Evolutionary conservation across 2,113 vertebrate genomes (phyloP), one percentile per base, ranked within the genome.

Genomic region (Puffinus mauretanicus): DNA sequence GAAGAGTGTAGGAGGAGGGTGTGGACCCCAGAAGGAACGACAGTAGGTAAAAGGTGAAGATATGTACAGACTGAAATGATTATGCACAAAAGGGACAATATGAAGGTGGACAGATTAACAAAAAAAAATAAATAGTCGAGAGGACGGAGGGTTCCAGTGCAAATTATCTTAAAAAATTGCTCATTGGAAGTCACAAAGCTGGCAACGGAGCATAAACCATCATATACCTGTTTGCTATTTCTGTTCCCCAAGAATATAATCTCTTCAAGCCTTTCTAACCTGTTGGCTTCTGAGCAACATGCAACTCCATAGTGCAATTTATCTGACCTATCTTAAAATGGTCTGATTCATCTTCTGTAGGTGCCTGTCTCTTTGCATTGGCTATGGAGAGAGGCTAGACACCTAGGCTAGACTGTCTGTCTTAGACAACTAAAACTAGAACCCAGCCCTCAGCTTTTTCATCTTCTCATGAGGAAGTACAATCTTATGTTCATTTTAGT

Each of bases 1-100:
- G 57, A 51, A 57, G 46, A 19, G 55, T 30, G 95, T 76, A 69
- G 92, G 90, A 97, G 92, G 92, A 97, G 85, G 88, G 95, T 79
- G 92, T 91, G 88, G 30, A 83, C 62, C 76, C 78, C 72, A 69
- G 44, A 18, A 85, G 86, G 69, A 47, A 76, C 10, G 7, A 19
- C n/a, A 88, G 67, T 60, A 2, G 60, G 88, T n/a, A 27, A 89
- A 65, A 96, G 82, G 94, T 82, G 84, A 94, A 73, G 70, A 40
- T 2, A 16, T 5, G 30, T 11, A 38, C 78, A 76, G 52, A 19
- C 30, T 62, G 42, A 54, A 47, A 29, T 30, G 22, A 36, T 77
- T 67, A 67, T 25, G 79, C 34, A 82, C 83, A 36, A n/a, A 88
- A 91, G 46, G 67, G 66, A 61, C 61, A 81, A 77, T 0, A 10